phyloP scores from a whole-genome alignment of 2,113 vertebrate genomes.

The Amphiprion ocellaris region DNA sequence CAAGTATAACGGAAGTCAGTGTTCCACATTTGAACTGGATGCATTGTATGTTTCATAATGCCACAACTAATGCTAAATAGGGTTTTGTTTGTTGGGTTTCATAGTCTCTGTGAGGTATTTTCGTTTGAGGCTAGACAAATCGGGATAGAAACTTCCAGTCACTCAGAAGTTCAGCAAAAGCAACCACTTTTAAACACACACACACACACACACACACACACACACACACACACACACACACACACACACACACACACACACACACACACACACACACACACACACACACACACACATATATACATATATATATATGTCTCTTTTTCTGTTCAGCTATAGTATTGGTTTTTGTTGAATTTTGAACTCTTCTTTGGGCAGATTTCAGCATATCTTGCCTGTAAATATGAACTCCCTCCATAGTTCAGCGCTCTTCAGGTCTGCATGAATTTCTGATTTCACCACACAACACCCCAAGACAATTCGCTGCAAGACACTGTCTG shows the following conservation, averaged over 20 bases:
- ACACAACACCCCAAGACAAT: slow-evolving; percentile 8
- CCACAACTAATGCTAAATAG: slow-evolving; percentile 1
- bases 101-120: no score
- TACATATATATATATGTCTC: not conserved
- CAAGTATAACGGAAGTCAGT: slow-evolving; percentile 4
- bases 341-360: not conserved
- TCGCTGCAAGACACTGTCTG: slow-evolving; percentile 36
- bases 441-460: not conserved
- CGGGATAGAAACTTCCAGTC: no score
- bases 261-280: no score
- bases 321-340: not conserved
- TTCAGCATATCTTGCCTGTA: slow-evolving; percentile 14
- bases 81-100: not conserved
- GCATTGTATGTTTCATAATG: not conserved
- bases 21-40: slow-evolving; percentile 10
- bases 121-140: no score
- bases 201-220: no score
- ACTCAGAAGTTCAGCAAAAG: no score
- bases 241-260: no score
- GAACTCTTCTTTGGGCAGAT: not conserved
- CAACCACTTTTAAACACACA: not conserved
- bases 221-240: no score
- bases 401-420: slow-evolving; percentile 7
- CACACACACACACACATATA: no score
- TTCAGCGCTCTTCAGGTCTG: slow-evolving; percentile 23